These are phyloP conservation scores for Glaucopsyche alexis DNA, from an alignment of 2,888 invertebrate species.

Conservation along the genomic window DNA sequence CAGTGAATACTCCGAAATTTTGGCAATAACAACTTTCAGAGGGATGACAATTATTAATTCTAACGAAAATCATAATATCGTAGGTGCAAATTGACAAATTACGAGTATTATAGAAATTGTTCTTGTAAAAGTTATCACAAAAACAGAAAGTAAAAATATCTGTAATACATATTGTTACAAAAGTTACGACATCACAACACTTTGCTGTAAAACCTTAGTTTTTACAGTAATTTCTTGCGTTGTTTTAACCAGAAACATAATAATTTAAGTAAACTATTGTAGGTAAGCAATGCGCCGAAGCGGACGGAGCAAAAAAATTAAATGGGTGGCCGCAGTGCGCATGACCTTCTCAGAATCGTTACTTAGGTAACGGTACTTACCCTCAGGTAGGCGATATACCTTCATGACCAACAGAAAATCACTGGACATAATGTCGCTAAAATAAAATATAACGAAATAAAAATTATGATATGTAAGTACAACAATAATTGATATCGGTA, in stretches of 20 bases:
- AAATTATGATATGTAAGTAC: too few relatives aligned
- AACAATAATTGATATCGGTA: too few relatives aligned
- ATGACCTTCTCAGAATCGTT: constrained; percentile 76
- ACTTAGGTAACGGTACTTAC: constrained; percentile 69
- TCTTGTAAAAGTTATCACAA: neutral
- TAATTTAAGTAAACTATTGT: constrained; percentile 23
- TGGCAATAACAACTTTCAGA: too few relatives aligned
- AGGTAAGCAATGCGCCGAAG: constrained; percentile 44
- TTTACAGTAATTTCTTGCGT: constrained; percentile 20
- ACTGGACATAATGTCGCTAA: neutral
- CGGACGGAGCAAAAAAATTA: constrained; percentile 58
- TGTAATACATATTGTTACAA: neutral
- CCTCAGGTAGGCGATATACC: constrained; percentile 60
- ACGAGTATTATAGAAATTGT: too few relatives aligned
- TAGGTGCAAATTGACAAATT: too few relatives aligned
- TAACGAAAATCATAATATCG: too few relatives aligned
- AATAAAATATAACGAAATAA: neutral
- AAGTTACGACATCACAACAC: neutral
- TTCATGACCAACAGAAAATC: constrained; percentile 23
- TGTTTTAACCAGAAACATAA: constrained; percentile 20
- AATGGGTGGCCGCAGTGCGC: constrained; percentile 67
- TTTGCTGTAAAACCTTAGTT: constrained; percentile 14
- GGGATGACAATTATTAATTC: too few relatives aligned
- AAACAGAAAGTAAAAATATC: neutral
- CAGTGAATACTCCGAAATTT: too few relatives aligned